Evolutionary conservation across 2,888 invertebrate genomes (phyloP).

Genomic region (Polymixis flavicincta): DNA sequence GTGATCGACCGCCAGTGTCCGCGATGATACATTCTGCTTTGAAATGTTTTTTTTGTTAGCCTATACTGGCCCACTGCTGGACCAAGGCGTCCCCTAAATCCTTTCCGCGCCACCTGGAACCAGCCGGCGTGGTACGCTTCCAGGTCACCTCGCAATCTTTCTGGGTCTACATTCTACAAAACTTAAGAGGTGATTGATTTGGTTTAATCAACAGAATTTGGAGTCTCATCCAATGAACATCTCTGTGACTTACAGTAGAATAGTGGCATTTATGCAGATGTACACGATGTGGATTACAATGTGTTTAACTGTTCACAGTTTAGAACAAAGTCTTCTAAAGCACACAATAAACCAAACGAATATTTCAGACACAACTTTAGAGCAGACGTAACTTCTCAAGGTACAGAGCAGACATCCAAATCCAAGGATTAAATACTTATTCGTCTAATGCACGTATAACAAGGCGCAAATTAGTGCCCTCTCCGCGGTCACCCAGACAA

Average conservation of each 20-base stretch:
- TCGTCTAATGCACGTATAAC: constrained; percentile 59
- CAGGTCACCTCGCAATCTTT: too few species aligned
- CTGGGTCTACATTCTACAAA: too few species aligned
- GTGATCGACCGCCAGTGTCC: too few species aligned
- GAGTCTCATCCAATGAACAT: neutral
- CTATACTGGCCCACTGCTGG: too few species aligned
- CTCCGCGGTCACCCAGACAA: constrained; percentile 52
- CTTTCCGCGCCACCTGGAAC: too few species aligned
- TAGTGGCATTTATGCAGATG: too few species aligned
- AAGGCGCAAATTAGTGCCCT: constrained; percentile 55
- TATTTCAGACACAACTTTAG: constrained; percentile 1
- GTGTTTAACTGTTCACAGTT: neutral
- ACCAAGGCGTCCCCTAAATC: too few species aligned
- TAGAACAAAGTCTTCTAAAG: neutral
- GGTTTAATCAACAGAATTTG: too few species aligned
- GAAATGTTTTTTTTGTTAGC: too few species aligned
- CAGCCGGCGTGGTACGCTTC: too few species aligned
- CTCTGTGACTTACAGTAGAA: neutral
- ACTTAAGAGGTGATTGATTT: neutral
- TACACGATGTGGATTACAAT: neutral
- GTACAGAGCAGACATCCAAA: constrained; percentile 31
- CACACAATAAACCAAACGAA: neutral
- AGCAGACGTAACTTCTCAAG: constrained; percentile 4
- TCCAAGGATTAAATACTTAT: constrained; percentile 57
- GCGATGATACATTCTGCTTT: neutral